These are phyloP conservation scores for Palythoa heliodiscus DNA, from an alignment of 92 coral and sea anemone species.

Conservation along the genomic window DNA sequence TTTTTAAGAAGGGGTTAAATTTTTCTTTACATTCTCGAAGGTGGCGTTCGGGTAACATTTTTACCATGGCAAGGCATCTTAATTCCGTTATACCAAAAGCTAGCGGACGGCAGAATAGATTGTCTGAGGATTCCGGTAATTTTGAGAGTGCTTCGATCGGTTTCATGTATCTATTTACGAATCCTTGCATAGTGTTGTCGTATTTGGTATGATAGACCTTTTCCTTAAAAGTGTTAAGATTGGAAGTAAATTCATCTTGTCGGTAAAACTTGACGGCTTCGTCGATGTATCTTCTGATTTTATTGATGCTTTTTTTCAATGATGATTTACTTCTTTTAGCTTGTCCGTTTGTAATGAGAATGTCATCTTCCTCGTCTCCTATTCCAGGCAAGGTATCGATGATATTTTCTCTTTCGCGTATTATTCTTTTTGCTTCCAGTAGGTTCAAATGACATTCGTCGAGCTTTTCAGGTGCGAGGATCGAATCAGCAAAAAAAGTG, in stretches of 20 bases:
- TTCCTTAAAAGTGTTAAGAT: neutral
- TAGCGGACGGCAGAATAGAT: neutral
- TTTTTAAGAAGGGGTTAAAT: neutral
- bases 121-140: neutral
- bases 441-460: neutral
- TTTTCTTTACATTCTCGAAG: neutral
- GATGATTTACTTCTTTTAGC: neutral
- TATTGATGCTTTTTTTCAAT: neutral
- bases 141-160: slow-evolving; percentile 7
- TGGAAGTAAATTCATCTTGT: neutral
- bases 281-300: neutral
- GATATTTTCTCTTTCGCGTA: slow-evolving; percentile 1
- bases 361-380: neutral
- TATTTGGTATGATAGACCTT: slow-evolving; percentile 2
- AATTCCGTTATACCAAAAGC: neutral
- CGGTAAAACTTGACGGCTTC: neutral
- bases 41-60: neutral
- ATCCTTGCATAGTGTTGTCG: neutral
- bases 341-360: neutral
- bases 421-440: neutral
- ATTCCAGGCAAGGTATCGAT: neutral
- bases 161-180: neutral
- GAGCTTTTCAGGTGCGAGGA: slow-evolving; percentile 4
- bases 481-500: neutral
- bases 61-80: neutral